Evolutionary conservation across 2,113 vertebrate species (phyloP).

Genomic region (Motacilla tschutschensis): DNA sequence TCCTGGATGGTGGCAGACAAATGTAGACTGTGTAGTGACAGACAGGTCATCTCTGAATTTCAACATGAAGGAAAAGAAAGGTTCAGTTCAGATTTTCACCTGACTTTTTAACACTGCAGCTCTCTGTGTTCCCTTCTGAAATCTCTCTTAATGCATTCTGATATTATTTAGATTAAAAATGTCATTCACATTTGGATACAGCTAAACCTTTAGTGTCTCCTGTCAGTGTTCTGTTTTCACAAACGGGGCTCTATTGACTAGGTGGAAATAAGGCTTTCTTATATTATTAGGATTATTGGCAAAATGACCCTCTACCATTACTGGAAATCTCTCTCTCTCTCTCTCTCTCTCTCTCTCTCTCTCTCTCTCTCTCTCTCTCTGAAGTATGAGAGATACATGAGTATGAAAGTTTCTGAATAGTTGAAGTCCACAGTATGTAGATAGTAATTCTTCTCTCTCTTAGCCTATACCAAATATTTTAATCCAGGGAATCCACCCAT

Average conservation of each 20-base stretch:
- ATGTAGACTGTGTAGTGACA: neutral
- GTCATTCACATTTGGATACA: conserved; percentile 26
- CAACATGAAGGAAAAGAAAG: neutral
- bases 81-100: neutral
- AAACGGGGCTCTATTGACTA: neutral
- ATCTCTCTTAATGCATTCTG: conserved; percentile 9
- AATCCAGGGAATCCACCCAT: neutral
- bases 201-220: neutral
- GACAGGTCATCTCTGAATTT: neutral
- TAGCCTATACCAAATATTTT: neutral
- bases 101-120: neutral
- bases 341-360: neutral
- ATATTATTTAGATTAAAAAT: conserved; percentile 47
- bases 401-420: neutral
- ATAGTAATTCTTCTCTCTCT: neutral
- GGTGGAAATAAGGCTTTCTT: neutral
- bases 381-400: neutral
- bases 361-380: neutral
- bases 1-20: neutral
- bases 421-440: neutral
- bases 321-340: neutral
- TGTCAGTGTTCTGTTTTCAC: neutral
- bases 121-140: neutral
- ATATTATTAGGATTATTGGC: neutral
- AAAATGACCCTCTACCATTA: neutral